Percentiles rank a stretch among this genome's conserved stretches.
Evolutionary conservation across 2,888 invertebrate species (phyloP).

Genomic region (Drosophila engyochracea): DNA sequence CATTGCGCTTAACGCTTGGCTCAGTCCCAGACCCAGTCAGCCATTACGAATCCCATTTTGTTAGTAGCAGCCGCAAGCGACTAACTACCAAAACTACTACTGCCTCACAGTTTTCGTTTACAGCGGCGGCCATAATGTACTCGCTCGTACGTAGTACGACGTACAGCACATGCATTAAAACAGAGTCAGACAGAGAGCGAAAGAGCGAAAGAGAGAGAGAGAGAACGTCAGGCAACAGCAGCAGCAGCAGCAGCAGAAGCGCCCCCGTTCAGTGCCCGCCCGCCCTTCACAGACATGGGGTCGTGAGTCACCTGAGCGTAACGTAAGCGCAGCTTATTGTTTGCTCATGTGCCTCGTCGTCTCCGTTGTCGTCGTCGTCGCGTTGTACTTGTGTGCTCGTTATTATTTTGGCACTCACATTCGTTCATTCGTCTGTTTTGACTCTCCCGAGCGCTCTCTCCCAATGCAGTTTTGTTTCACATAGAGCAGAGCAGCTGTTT

Average conservation of each 20-base stretch:
- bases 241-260: conserved; percentile 18
- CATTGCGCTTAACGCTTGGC: conserved; percentile 75
- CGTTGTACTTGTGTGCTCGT: conserved; percentile 42
- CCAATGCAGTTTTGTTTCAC: conserved; percentile 44
- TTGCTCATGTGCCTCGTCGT: conserved; percentile 46
- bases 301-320: conserved; percentile 84
- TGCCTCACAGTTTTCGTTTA: conserved; percentile 51
- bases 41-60: conserved; percentile 78
- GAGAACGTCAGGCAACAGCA: conserved; percentile 3
- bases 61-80: conserved; percentile 76
- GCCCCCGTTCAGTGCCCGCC: conserved; percentile 48
- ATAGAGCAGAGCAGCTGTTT: conserved; percentile 56
- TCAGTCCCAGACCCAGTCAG: conserved; percentile 70
- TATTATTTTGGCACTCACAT: conserved; percentile 53
- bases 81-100: conserved; percentile 71
- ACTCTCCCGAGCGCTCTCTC: conserved; percentile 25
- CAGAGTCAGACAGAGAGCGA: conserved; percentile 20
- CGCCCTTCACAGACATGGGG: conserved; percentile 41
- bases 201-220: conserved; percentile 12
- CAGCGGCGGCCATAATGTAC: conserved; percentile 64
- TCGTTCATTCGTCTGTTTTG: conserved; percentile 15
- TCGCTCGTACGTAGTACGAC: conserved; percentile 12
- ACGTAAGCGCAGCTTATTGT: conserved; percentile 79
- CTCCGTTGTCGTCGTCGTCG: conserved; percentile 22
- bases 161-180: conserved; percentile 51